A percentile compares a stretch with the other conserved stretches of the same genome.
Evolutionary conservation across 2,113 vertebrate genomes (phyloP).

Genomic region (Embiotoca jacksoni): DNA sequence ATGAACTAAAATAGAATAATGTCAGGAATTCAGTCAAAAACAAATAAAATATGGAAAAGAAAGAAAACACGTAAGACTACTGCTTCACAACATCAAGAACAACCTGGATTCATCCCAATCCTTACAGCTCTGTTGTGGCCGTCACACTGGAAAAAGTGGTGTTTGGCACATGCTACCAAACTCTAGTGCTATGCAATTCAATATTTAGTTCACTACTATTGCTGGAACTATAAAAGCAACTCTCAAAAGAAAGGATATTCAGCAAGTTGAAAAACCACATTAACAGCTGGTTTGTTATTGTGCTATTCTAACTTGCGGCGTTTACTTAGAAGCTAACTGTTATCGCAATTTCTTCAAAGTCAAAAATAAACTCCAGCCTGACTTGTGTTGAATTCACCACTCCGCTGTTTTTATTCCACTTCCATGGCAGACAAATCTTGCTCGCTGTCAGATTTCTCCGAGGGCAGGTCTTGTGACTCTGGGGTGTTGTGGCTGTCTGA

Average conservation of each 20-base stretch:
- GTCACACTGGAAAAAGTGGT: not conserved
- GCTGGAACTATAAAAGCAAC: slow-evolving; percentile 57
- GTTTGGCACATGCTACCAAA: slow-evolving; percentile 29
- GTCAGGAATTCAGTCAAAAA: slow-evolving; percentile 55
- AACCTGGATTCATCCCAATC: not conserved
- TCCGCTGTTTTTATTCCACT: slow-evolving; percentile 84
- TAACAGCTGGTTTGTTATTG: slow-evolving; percentile 19
- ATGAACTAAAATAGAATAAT: slow-evolving; percentile 41
- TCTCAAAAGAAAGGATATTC: slow-evolving; percentile 50
- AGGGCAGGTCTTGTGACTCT: slow-evolving; percentile 68
- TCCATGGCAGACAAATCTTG: slow-evolving; percentile 88
- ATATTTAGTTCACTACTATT: slow-evolving; percentile 32
- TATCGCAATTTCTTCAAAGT: slow-evolving; percentile 24
- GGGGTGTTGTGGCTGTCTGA: slow-evolving; percentile 72
- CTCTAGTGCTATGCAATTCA: slow-evolving; percentile 9
- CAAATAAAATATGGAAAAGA: slow-evolving; percentile 41
- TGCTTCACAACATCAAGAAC: slow-evolving; percentile 28
- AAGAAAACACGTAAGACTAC: slow-evolving; percentile 23
- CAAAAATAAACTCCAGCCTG: slow-evolving; percentile 27
- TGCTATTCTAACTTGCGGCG: slow-evolving; percentile 24
- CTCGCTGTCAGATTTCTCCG: slow-evolving; percentile 82
- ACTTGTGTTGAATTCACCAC: slow-evolving; percentile 25
- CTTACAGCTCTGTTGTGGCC: slow-evolving; percentile 4
- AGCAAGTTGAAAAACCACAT: slow-evolving; percentile 41
- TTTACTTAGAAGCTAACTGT: slow-evolving; percentile 39